Percentiles rank a stretch among this genome's conserved stretches.
Evolutionary conservation across 64 coral and sea anemone genomes (phyloP).

Genomic region (Acropora yongei): DNA sequence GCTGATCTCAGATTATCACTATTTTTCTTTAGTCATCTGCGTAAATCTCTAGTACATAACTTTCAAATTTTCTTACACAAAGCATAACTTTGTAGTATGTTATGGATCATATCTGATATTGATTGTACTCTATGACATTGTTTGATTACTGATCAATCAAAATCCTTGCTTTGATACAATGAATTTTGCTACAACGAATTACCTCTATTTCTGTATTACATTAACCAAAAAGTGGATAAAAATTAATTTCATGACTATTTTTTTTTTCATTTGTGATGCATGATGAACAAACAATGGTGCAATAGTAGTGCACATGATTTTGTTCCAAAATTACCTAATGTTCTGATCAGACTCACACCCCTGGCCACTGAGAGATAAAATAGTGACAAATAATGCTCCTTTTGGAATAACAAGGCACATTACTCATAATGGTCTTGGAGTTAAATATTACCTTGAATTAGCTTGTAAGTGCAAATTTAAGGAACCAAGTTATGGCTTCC

Average conservation of each 20-base stretch:
- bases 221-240: not conserved
- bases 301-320: not conserved
- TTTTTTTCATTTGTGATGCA: not conserved
- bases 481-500: not conserved
- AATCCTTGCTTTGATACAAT: not conserved
- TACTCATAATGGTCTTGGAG: not conserved
- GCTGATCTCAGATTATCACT: not conserved
- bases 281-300: not conserved
- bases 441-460: too few relatives aligned
- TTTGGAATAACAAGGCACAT: not conserved
- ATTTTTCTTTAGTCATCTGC: too few relatives aligned
- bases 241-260: not conserved
- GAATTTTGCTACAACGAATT: not conserved
- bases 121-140: not conserved
- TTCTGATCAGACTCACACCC: too few relatives aligned
- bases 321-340: too few relatives aligned
- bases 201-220: not conserved
- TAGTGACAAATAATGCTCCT: not conserved
- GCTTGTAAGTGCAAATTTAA: not conserved
- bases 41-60: not conserved
- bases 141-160: not conserved
- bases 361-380: not conserved
- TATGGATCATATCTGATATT: not conserved
- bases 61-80: not conserved
- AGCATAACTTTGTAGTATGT: not conserved